Conservation (phyloP, 2,888 invertebrate species). For the Sclerodermus sp. region DNA sequence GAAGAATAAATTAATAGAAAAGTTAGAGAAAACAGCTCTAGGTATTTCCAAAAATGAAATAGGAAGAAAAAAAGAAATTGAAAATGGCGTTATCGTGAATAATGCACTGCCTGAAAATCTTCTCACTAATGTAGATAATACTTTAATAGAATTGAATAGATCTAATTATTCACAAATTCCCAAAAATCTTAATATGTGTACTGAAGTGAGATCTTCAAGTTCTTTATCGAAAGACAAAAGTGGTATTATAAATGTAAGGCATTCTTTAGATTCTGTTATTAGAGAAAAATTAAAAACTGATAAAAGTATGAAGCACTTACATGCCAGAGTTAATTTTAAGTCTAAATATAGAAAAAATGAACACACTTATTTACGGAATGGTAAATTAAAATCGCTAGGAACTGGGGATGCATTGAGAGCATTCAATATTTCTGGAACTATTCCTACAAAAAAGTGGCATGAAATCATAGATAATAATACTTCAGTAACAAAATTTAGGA, state of each 20-base stretch:
- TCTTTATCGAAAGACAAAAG: too few relatives aligned
- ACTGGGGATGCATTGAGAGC: too few relatives aligned
- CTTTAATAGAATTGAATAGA: background rate
- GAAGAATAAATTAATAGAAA: too few relatives aligned
- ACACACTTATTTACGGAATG: slow-evolving; percentile 32
- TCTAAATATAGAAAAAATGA: slow-evolving; percentile 33
- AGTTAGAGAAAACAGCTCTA: too few relatives aligned
- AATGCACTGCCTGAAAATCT: slow-evolving; percentile 2
- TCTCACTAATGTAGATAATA: background rate
- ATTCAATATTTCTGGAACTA: too few relatives aligned
- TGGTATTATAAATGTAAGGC: too few relatives aligned
- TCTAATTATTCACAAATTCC: background rate
- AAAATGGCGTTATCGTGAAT: background rate
- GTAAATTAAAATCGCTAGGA: slow-evolving; percentile 27
- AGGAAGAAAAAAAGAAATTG: too few relatives aligned
- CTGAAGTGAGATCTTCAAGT: background rate
- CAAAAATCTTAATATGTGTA: background rate
- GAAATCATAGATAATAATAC: background rate
- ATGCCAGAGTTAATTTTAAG: background rate
- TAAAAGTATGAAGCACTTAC: background rate
- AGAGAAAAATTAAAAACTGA: too few relatives aligned
- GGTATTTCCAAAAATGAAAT: too few relatives aligned
- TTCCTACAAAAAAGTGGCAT: background rate
- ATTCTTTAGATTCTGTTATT: too few relatives aligned
- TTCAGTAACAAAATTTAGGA: background rate